Base-by-base conservation (phyloP, 2,797 vertebrate genomes). In the Philypnodon macrostomus region DNA sequence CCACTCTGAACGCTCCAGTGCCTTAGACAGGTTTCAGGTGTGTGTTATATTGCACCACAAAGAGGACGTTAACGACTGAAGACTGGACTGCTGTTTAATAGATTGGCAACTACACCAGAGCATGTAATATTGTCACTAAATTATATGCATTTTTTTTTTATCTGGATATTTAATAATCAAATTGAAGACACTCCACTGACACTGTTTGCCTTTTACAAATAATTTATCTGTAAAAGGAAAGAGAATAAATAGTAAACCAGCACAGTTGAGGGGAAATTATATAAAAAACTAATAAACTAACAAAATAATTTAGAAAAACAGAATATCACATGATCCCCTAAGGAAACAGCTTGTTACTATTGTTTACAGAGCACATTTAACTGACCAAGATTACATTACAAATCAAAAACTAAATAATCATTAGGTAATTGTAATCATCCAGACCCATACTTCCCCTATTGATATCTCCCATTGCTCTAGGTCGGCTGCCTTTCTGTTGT, bases 1-100 rank as follows among this genome's bases (percentile, higher is more conserved):
- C 64, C 57, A 31, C 69, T 68, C 33, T 51, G 35, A 53, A 66
- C 30, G 48, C 79, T 70, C 58, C 47, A 27, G 55, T 16, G 56
- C 56, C 40, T 70, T 59, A 57, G 61, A 63, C 69, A 75, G 73
- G 74, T 70, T 64, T 74, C 75, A 79, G 79, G 77, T 71, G 68
- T 58, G 73, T 48, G 70, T 59, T 65, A 70, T 65, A 74, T 73
- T 40, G 52, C 42, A 44, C 30, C 11, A 38, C 35, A 68, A 33
- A 2, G 55, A 52, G 59, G 58, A 24, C n/a, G 8, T 46, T 60
- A 24, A 70, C 52, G 47, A 51, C 41, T 30, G 47, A 61, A 57
- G 51, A 61, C 56, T 34, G 66, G 53, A 62, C 55, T 29, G 7
- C 16, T 30, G 38, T 30, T 55, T 42, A 58, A 67, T 42, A 62